These are phyloP conservation scores for Heliangelus exortis DNA, from an alignment of 2,797 vertebrate species.

Conservation along the genomic window DNA sequence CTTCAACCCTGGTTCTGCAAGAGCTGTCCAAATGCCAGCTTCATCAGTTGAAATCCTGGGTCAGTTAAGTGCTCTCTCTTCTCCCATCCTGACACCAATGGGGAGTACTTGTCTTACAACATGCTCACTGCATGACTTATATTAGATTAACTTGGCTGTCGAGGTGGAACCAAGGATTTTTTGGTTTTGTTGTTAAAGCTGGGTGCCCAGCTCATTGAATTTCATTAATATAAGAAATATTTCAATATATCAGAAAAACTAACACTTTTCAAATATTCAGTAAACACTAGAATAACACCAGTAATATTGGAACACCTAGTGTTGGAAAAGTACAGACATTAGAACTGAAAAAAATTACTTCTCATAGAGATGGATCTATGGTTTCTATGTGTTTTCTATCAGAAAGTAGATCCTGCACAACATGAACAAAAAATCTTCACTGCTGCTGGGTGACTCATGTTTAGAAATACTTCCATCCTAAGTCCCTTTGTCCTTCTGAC, in stretches of 20 bases:
- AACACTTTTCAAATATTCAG: background rate
- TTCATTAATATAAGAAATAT: background rate
- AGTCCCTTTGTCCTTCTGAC: background rate
- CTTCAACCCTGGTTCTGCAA: background rate
- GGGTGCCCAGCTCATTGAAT: background rate
- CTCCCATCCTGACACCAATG: background rate
- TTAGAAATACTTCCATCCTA: background rate
- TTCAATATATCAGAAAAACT: background rate
- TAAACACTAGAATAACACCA: background rate
- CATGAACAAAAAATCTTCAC: background rate
- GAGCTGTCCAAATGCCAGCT: background rate
- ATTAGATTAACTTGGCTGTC: background rate
- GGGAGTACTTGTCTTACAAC: background rate
- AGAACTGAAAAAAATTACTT: background rate
- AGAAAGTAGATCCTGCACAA: background rate
- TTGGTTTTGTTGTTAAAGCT: background rate
- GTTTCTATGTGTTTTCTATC: background rate
- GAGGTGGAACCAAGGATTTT: background rate
- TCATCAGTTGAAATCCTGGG: background rate
- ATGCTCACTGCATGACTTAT: background rate
- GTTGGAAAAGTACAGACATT: background rate
- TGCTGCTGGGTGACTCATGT: background rate
- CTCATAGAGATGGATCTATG: background rate
- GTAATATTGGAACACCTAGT: background rate
- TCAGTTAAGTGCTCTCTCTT: background rate